Conservation (phyloP, 2,797 vertebrate genomes). For the Pitangus sulphuratus region DNA sequence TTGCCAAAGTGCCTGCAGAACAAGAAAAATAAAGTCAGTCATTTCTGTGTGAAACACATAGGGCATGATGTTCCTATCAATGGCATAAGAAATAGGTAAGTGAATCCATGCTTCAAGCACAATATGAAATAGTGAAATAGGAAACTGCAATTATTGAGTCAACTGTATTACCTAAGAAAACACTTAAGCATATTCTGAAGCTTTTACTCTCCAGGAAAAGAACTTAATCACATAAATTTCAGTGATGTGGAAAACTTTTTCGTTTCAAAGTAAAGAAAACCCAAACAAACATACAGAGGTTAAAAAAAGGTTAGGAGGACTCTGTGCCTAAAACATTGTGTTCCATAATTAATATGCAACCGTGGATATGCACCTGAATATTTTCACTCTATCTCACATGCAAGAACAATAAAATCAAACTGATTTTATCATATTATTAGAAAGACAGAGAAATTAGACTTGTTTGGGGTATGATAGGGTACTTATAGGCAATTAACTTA, state of each 20-base stretch:
- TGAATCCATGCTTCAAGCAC: not conserved
- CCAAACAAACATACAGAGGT: not conserved
- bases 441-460: not conserved
- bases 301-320: not conserved
- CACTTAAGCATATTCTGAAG: not conserved
- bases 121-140: not conserved
- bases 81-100: not conserved
- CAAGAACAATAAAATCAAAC: not conserved
- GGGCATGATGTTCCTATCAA: not conserved
- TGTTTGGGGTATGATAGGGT: not conserved
- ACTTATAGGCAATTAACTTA: not conserved
- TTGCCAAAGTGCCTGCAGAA: constrained; percentile 20
- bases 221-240: not conserved
- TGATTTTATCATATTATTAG: not conserved
- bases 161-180: not conserved
- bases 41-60: not conserved
- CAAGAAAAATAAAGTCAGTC: constrained; percentile 7
- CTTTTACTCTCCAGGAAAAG: not conserved
- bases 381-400: not conserved
- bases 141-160: not conserved
- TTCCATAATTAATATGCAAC: not conserved
- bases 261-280: not conserved
- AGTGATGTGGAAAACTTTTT: not conserved
- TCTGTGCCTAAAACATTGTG: fast-evolving
- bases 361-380: not conserved